Base-by-base conservation (phyloP, 2,888 invertebrate species). In the Physocephala rufipes region DNA sequence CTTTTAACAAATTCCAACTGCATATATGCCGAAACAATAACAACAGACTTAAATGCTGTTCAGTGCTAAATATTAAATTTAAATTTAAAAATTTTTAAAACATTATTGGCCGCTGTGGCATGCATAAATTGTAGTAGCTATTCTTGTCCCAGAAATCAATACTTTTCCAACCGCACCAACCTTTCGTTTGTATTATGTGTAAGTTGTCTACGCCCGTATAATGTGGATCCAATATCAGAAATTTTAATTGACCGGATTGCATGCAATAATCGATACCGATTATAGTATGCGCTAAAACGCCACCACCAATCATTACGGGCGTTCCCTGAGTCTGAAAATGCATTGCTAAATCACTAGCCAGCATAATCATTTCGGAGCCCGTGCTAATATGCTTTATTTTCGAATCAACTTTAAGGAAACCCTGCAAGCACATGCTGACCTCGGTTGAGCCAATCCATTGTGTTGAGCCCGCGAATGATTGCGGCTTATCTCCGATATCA, bases 381-480 rank as follows among this genome's bases (percentile, higher is more conserved):
- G 91, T 92, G 78, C 91, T 92, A 0, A 96, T 95, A 80, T 92
- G 92, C 74, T 97, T 87, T 76, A 99, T 95, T 84, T 93, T 93
- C 0, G 91, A 91, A 64, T 92, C 90, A 0, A 96, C 88, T 62
- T 91, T 91, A 9, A 95, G 87, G 72, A 96, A 87, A 45, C 93
- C 91, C 82, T 96, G 93, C 74, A 99, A 87, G 74, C 95, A 95
- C 88, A 93, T 98, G 86, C 94, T 92, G 16, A 99, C 95, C 89
- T 99, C 99, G 4, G 95, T 95, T 0, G 98, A 98, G 9, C 99
- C 99, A 82, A 99, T 99, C 99, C 99, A 99, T 82, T 97, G 93
- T 72, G 90, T 91, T 0, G 97, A 96, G 26, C 95, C 96, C 63
- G 97, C 87, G 87, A 99, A 99, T 65, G 89, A 89, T 0, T 90